Evolutionary conservation across 2,113 vertebrate species (phyloP), one percentile per base, ranked within the genome.

Genomic region (Lepisosteus osseus): DNA sequence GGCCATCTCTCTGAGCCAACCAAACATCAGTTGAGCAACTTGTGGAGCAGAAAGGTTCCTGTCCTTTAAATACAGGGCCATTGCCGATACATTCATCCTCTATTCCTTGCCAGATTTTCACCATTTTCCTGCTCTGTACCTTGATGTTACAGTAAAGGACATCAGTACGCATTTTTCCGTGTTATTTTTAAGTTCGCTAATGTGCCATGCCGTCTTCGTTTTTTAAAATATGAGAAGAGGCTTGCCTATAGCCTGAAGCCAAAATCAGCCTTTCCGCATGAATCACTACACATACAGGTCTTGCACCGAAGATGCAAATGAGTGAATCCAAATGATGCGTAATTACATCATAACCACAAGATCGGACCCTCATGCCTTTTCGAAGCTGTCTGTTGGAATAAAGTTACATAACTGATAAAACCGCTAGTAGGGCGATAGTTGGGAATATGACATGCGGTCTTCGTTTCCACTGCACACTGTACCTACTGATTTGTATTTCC

Each of bases 271-370:
- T 15, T 63, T 63, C 61, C 61, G 6, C 8, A 63, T 6, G 15
- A 63, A 15, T 63, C 61, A 7, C 56, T 61, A n/a, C 56, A 6
- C 9, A 62, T 43, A 61, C 61, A 69, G 51, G 54, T 68, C 71
- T 69, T 55, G 56, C 54, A 66, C 61, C 12, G 72, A 69, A 71
- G 59, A 76, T 72, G 42, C 68, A 61, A 65, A 56, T 55, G 69
- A 72, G 67, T 61, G 47, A 67, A 72, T 61, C 57, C 45, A 67
- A 65, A 72, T 66, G 54, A 68, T 44, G 65, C 61, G 45, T 41
- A 69, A 74, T 78, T 71, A 70, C 71, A 74, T 69, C 59, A 68
- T 61, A 72, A 76, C 74, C 72, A 69, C 59, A 66, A 47, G 72
- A 73, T 65, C 55, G 47, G 69, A 47, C 67, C 65, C 65, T 54